Base-by-base conservation (phyloP, 2,797 vertebrate genomes). In the Tarsius wallacei region DNA sequence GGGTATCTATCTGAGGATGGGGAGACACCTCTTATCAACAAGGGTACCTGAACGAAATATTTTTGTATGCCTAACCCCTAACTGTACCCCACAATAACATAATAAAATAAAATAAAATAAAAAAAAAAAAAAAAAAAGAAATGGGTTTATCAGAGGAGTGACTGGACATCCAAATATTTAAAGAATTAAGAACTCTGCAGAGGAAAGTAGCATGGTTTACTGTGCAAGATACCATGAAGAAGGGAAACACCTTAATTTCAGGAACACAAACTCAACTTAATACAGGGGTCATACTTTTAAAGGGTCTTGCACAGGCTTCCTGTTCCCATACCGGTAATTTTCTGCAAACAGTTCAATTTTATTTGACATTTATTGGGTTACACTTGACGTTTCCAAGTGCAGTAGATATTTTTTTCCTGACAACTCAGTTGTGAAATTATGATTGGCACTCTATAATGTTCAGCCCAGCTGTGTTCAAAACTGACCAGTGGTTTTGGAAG, bases 351-450 rank as follows among this genome's bases (percentile, higher is more conserved):
- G 5, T 96, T 97, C 94, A 94, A 96, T 98, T 94, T 97, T 94
- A 95, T 96, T 95, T 98, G 96, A 97, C 97, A 98, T 97, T 97
- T 97, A 97, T 94, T 93, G 97, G 81, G 87, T 96, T 89, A 70
- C 47, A 94, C 47, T 96, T 98, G 97, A 96, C 97, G 97, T 98
- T 98, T 97, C 87, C 64, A 92, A 92, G 53, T 94, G 83, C 22
- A 71, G 28, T 78, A 82, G 63, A 21, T 88, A 28, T 59, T 94
- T 77, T 98, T 96, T 93, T 51, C 57, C 66, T 90, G 93, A 92
- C 73, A 96, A 92, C 89, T 97, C 81, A 93, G 77, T 93, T 97
- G 90, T 93, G 97, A 96, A 97, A 96, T 96, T 83, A 76, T 96
- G 97, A 97, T 93, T 89, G 95, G 66, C 90, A 94, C 7, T 59